phyloP scores from a whole-genome alignment of 2,888 invertebrate species.

The Liodrosophila aerea region DNA sequence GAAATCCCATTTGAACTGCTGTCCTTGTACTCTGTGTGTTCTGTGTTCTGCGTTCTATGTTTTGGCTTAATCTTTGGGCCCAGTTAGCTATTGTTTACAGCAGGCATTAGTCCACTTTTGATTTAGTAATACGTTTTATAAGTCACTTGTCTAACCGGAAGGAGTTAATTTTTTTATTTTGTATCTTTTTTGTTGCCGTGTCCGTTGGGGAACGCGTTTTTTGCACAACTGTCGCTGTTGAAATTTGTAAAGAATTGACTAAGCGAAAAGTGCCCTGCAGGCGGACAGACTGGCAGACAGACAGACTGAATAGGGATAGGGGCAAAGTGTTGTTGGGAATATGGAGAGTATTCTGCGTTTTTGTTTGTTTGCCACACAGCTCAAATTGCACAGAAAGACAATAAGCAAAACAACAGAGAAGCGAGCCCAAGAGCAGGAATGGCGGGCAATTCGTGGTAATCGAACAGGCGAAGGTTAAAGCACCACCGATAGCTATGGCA shows the following conservation, averaged over 20 bases:
- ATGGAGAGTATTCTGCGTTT: neutral
- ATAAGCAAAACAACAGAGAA: constrained; percentile 23
- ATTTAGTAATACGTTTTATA: constrained; percentile 26
- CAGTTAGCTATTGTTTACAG: constrained; percentile 64
- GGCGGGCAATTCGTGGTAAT: neutral
- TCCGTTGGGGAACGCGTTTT: constrained; percentile 69
- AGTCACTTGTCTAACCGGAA: constrained; percentile 22
- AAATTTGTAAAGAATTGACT: constrained; percentile 64
- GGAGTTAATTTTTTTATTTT: constrained; percentile 20
- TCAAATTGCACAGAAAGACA: constrained; percentile 61
- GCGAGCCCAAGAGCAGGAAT: constrained; percentile 1
- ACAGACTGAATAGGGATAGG: neutral
- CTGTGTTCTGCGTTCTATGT: constrained; percentile 5
- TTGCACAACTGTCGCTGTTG: constrained; percentile 59
- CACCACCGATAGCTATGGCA: constrained; percentile 56
- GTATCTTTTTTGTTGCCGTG: constrained; percentile 37
- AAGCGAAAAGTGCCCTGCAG: constrained; percentile 33
- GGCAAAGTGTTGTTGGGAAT: constrained; percentile 13
- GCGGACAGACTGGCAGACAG: neutral
- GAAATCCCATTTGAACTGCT: constrained; percentile 44
- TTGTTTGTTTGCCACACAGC: constrained; percentile 55
- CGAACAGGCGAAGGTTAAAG: constrained; percentile 1
- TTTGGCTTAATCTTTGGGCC: constrained; percentile 49
- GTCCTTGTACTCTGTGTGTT: neutral
- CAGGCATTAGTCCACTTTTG: constrained; percentile 57